phyloP scores from a whole-genome alignment of 2,797 vertebrate species.

The Phrynocephalus guinanensis region DNA sequence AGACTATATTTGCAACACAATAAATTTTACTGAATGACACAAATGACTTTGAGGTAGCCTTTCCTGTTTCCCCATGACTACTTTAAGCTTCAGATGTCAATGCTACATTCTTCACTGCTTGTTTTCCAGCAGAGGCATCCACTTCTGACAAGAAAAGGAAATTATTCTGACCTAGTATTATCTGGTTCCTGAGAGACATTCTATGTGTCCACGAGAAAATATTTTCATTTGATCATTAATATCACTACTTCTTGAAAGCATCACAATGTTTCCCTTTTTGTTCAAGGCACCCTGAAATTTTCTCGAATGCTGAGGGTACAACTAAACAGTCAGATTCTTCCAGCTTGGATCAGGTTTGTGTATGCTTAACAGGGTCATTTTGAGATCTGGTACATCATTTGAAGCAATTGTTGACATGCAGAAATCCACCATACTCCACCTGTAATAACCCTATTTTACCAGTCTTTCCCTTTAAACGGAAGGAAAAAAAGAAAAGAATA shows the following conservation, averaged over 20 bases:
- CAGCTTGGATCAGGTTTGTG: neutral
- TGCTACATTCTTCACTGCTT: slow-evolving; percentile 34
- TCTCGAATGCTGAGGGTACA: neutral
- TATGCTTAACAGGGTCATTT: neutral
- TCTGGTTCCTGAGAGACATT: neutral
- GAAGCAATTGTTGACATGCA: no score
- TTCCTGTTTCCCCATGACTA: slow-evolving; percentile 55
- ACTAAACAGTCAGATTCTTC: neutral
- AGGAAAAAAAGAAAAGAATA: no score
- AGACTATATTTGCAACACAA: slow-evolving; percentile 26
- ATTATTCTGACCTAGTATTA: slow-evolving; percentile 1
- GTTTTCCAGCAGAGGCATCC: slow-evolving; percentile 18
- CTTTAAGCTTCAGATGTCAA: slow-evolving; percentile 29
- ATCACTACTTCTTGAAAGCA: slow-evolving; percentile 7
- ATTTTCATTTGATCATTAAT: neutral
- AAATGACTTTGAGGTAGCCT: slow-evolving; percentile 37
- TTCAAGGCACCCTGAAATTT: neutral
- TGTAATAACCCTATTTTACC: no score
- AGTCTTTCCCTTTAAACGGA: no score
- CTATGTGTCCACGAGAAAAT: slow-evolving; percentile 30
- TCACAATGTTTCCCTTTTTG: neutral
- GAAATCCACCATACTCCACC: no score
- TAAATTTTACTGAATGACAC: slow-evolving; percentile 50
- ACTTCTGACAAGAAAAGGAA: slow-evolving; percentile 45
- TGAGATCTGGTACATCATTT: no score